phyloP scores from a whole-genome alignment of 2,113 vertebrate genomes.

The Macquaria ambigua region DNA sequence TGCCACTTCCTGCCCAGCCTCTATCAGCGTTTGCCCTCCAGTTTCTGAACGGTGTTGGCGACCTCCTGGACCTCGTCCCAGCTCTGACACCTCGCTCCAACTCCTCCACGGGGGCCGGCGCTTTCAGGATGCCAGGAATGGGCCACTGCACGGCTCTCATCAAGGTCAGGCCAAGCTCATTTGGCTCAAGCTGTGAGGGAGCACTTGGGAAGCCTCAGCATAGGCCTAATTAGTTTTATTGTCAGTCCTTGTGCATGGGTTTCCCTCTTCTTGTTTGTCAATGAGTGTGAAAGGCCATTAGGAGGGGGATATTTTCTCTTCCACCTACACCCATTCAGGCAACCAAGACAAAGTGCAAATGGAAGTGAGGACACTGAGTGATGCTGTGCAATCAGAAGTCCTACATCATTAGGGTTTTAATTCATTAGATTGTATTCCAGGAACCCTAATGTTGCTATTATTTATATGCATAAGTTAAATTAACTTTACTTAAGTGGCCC shows the following conservation, averaged over 20 bases:
- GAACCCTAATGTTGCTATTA: background rate
- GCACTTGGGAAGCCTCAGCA: slow-evolving; percentile 29
- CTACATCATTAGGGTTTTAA: background rate
- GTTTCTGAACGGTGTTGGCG: slow-evolving; percentile 90
- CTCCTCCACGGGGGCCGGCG: slow-evolving; percentile 49
- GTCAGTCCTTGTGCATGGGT: slow-evolving; percentile 7
- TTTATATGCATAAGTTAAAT: no score
- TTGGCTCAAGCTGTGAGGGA: slow-evolving; percentile 53
- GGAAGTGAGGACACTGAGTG: background rate
- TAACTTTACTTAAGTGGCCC: no score
- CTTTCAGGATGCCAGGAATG: slow-evolving; percentile 86
- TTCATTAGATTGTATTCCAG: background rate
- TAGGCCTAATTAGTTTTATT: slow-evolving; percentile 48
- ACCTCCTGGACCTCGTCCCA: slow-evolving; percentile 91
- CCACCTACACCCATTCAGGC: background rate
- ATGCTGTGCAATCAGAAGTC: background rate
- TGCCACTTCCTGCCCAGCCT: slow-evolving; percentile 79
- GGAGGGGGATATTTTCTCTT: slow-evolving; percentile 17
- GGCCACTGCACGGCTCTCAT: slow-evolving; percentile 94
- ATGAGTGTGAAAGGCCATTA: slow-evolving; percentile 9
- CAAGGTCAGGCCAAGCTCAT: slow-evolving; percentile 87
- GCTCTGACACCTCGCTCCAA: slow-evolving; percentile 81
- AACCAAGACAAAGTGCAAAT: slow-evolving; percentile 16
- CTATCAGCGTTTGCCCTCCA: slow-evolving; percentile 87
- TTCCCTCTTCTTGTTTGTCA: background rate